Base-by-base conservation (phyloP, 2,888 invertebrate species). In the Nomada hirtipes region DNA sequence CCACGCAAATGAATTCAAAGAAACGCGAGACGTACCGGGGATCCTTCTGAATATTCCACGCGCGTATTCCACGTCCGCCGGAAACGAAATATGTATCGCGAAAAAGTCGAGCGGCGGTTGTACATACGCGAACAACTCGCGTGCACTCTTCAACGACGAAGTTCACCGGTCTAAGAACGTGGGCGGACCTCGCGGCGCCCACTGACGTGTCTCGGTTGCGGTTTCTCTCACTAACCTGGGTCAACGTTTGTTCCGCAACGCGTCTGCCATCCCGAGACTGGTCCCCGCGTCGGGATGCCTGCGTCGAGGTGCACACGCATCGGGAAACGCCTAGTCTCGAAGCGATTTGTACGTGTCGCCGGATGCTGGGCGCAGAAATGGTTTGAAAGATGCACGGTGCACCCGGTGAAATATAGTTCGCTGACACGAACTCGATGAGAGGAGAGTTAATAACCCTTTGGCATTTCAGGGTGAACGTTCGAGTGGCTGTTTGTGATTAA, bases 201-300 rank as follows among this genome's bases (percentile, higher is more conserved):
- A 79, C 85, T 81, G 83, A 82, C 85, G 81, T 67, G 83, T 59
- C 70, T 59, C 69, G 63, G 44, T 53, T 74, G 42, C 67, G 81
- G 79, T 57, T 82, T 78, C 73, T 68, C 74, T 75, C 72, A 36
- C 85, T 82, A 76, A 85, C 87, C 85, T 87, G 64, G 73, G 76
- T 72, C 83, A 86, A 86, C 79, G 68, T 36, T 13, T 52, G 20
- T 42, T 71, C 71, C n/a, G 72, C 36, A 59, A 65, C 76, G 71
- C 64, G 57, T 64, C 70, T 67, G 50, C 59, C 67, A 11, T 60
- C 47, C 36, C 47, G 59, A 60, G 75, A 52, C 26, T 26, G 44
- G 52, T 18, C 42, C 50, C n/a, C 47, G 61, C 23, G 63, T n/a
- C 50, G 29, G 11, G 52, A 50, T 29, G 26, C 50, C 15, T 11